Percentiles rank a stretch among this genome's conserved stretches.
Conservation (phyloP, 2,888 invertebrate genomes). For the Thecophora atra region DNA sequence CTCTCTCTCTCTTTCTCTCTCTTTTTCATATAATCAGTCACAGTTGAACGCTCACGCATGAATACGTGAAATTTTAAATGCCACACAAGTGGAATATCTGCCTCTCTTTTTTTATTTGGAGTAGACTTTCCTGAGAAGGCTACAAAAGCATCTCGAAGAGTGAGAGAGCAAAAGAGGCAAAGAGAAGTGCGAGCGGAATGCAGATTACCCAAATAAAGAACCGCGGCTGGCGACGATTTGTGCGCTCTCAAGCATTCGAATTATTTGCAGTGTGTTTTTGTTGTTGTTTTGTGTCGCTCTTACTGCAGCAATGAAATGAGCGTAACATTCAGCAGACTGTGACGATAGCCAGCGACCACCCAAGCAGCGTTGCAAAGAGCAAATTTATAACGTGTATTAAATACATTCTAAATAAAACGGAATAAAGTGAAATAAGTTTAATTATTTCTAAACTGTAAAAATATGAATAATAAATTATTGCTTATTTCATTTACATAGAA, state of each 20-base stretch:
- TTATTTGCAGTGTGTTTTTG: too few species aligned
- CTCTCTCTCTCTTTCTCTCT: too few species aligned
- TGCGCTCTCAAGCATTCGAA: not conserved
- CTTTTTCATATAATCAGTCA: constrained; percentile 9
- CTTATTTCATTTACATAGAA: too few species aligned
- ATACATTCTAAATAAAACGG: too few species aligned
- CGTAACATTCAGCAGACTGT: constrained; percentile 41
- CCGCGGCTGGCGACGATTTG: constrained; percentile 7
- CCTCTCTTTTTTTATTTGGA: constrained; percentile 5
- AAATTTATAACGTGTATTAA: too few species aligned
- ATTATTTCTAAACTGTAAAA: too few species aligned
- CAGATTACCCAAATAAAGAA: not conserved
- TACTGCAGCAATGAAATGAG: too few species aligned
- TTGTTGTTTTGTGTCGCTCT: too few species aligned
- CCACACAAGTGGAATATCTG: not conserved
- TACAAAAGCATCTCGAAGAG: not conserved
- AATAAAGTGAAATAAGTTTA: too few species aligned
- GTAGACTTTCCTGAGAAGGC: not conserved
- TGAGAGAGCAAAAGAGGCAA: not conserved
- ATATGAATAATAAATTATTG: too few species aligned
- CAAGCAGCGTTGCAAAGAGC: constrained; percentile 39
- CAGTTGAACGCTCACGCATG: constrained; percentile 14
- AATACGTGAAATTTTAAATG: not conserved
- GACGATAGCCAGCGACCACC: constrained; percentile 49
- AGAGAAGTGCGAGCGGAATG: not conserved